Percentiles rank a stretch among this genome's conserved stretches.
phyloP scores from a whole-genome alignment of 64 coral and sea anemone genomes.

The Actinia tenebrosa region DNA sequence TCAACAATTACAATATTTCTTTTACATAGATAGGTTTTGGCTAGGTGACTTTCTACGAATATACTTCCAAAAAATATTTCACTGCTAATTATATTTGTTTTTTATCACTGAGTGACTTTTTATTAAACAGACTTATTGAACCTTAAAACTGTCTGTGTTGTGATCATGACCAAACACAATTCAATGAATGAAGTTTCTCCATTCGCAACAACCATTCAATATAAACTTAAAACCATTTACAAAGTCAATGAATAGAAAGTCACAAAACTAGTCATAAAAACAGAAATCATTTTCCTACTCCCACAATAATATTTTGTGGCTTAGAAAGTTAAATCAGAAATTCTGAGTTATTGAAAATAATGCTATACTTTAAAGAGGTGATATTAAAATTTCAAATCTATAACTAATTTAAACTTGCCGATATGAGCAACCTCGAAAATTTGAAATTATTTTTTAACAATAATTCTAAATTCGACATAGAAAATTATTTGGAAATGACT shows the following conservation, averaged over 20 bases:
- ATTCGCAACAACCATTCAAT: background rate
- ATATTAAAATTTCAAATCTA: background rate
- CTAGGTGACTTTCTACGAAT: background rate
- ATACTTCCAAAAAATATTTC: background rate
- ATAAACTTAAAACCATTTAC: background rate
- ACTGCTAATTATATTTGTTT: background rate
- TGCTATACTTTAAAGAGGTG: background rate
- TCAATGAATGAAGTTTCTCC: background rate
- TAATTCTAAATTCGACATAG: background rate
- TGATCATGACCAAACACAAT: background rate
- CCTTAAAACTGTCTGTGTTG: background rate
- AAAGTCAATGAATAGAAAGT: background rate
- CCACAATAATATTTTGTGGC: background rate
- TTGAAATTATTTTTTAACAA: background rate
- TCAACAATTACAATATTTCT: background rate
- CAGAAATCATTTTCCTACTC: background rate
- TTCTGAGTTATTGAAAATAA: background rate
- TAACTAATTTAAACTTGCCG: background rate
- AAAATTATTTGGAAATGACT: background rate
- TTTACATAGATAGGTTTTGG: background rate
- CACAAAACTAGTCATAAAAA: background rate
- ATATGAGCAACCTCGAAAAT: background rate
- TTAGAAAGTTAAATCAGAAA: background rate
- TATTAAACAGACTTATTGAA: background rate
- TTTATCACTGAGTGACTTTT: background rate